A percentile compares a stretch with the other conserved stretches of the same genome.
These are phyloP conservation scores for Dryadula phaetusa DNA, from an alignment of 2,888 invertebrate species.

Conservation along the genomic window DNA sequence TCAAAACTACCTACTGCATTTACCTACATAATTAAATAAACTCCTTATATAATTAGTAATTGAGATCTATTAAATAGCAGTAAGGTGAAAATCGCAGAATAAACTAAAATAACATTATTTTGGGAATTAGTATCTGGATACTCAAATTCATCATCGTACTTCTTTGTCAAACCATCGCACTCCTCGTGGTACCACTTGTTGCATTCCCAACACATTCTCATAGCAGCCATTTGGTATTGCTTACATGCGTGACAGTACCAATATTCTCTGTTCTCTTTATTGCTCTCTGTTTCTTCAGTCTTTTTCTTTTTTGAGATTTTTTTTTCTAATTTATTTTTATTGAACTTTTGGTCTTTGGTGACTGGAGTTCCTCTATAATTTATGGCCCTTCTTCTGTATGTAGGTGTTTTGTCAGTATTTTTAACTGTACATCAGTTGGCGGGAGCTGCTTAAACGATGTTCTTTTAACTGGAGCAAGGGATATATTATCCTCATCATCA, in stretches of 20 bases:
- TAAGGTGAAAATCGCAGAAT: too few species aligned
- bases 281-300: background rate
- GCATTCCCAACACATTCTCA: slow-evolving; percentile 24
- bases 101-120: too few species aligned
- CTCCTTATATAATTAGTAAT: too few species aligned
- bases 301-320: slow-evolving; percentile 7
- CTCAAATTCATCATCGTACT: slow-evolving; percentile 17
- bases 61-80: too few species aligned
- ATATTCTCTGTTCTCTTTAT: slow-evolving; percentile 9
- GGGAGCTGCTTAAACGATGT: slow-evolving; percentile 20
- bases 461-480: slow-evolving; percentile 17
- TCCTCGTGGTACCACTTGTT: slow-evolving; percentile 33
- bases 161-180: slow-evolving; percentile 27
- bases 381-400: slow-evolving; percentile 31
- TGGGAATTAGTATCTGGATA: background rate
- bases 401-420: slow-evolving; percentile 17
- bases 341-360: slow-evolving; percentile 21
- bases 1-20: too few species aligned
- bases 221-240: slow-evolving; percentile 18
- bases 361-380: slow-evolving; percentile 41
- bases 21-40: too few species aligned
- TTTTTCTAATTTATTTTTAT: slow-evolving; percentile 28
- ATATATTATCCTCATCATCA: slow-evolving; percentile 22
- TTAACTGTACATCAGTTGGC: slow-evolving; percentile 35
- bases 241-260: slow-evolving; percentile 33